Conservation (phyloP, 23 tunicate species). For the Ascidia mentula region DNA sequence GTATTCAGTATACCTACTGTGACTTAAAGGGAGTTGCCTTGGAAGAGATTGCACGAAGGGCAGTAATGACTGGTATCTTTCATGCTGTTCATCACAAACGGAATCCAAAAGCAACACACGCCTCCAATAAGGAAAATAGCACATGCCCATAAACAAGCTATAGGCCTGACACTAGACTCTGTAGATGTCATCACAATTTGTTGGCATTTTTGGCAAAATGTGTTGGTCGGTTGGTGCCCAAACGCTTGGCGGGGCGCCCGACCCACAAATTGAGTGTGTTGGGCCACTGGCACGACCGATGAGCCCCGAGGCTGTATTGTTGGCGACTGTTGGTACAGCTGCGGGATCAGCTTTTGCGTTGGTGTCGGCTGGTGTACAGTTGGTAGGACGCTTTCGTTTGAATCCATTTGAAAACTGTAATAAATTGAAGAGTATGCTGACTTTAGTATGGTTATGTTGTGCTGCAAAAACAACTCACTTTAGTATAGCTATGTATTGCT, state of each 20-base stretch:
- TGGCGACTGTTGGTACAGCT: not conserved
- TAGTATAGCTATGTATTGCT: too few species aligned
- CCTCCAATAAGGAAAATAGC: not conserved
- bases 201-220: not conserved
- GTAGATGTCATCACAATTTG: not conserved
- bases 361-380: not conserved
- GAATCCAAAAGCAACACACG: not conserved
- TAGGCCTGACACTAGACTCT: not conserved
- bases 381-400: too few species aligned
- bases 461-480: too few species aligned
- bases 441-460: too few species aligned
- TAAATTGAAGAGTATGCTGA: too few species aligned
- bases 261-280: not conserved
- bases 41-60: not conserved
- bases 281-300: not conserved
- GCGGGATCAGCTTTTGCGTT: too few species aligned
- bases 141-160: not conserved
- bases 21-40: too few species aligned
- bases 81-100: not conserved
- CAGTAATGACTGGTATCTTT: not conserved
- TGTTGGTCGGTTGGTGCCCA: not conserved
- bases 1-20: too few species aligned
- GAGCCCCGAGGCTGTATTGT: not conserved
- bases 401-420: too few species aligned
- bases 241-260: not conserved